Evolutionary conservation across 2,797 vertebrate species (phyloP).

Genomic region (Crocidura indochinensis): DNA sequence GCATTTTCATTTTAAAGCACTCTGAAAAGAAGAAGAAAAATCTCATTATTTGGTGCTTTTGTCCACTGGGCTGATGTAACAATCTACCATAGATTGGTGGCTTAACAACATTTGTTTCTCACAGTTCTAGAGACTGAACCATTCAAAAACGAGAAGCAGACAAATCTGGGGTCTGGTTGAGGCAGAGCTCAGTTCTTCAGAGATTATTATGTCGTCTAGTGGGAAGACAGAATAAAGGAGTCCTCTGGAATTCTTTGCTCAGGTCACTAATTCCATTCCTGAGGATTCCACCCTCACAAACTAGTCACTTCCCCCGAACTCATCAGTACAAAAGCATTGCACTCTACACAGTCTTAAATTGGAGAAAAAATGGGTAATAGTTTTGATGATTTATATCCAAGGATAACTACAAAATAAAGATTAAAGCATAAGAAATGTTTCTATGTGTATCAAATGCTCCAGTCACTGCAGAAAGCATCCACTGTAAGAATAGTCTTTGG

Average conservation of each 20-base stretch:
- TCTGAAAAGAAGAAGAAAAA: neutral
- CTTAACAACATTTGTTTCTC: neutral
- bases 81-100: neutral
- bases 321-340: no score
- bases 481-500: conserved; percentile 1
- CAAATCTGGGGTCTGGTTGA: no score
- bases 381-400: neutral
- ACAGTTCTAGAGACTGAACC: neutral
- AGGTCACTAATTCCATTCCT: neutral
- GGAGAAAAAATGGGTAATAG: neutral
- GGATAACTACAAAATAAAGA: neutral
- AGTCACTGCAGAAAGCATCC: neutral
- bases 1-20: conserved; percentile 23
- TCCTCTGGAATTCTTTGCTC: neutral
- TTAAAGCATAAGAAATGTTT: neutral
- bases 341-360: conserved; percentile 20
- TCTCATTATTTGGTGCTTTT: neutral
- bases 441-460: neutral
- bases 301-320: no score
- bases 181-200: no score
- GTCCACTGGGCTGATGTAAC: neutral
- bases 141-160: neutral
- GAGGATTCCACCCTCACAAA: neutral
- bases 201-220: neutral
- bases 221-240: neutral